A percentile compares a stretch with the other conserved stretches of the same genome.
phyloP scores from a whole-genome alignment of 2,888 invertebrate genomes.

The Zeuzera pyrina region DNA sequence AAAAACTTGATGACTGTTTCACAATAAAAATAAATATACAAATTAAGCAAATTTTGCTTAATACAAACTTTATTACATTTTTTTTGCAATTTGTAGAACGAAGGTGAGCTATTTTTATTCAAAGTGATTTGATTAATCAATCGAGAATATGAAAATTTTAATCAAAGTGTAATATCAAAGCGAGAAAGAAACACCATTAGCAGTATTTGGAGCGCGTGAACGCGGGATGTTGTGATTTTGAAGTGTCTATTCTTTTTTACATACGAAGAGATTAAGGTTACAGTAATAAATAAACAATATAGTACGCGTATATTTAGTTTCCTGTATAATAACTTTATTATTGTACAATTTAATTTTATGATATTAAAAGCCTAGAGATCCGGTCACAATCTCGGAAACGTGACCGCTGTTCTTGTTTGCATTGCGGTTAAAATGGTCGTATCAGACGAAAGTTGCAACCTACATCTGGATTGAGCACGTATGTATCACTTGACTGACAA shows the following conservation, averaged over 20 bases:
- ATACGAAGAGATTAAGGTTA: too few relatives aligned
- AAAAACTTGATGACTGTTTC: too few relatives aligned
- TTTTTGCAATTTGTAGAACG: too few relatives aligned
- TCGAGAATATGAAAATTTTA: too few relatives aligned
- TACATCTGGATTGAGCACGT: slow-evolving; percentile 50
- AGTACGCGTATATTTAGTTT: slow-evolving; percentile 13
- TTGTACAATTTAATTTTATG: slow-evolving; percentile 9
- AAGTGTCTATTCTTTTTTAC: too few relatives aligned
- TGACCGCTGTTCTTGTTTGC: slow-evolving; percentile 57
- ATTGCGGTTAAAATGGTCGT: slow-evolving; percentile 51
- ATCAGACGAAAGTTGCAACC: slow-evolving; percentile 62
- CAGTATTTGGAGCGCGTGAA: slow-evolving; percentile 55
- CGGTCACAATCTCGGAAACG: slow-evolving; percentile 45
- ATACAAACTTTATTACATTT: too few relatives aligned
- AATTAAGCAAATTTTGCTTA: too few relatives aligned
- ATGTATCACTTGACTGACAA: slow-evolving; percentile 48
- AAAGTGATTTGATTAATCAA: too few relatives aligned
- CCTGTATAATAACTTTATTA: slow-evolving; percentile 36
- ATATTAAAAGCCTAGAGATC: slow-evolving; percentile 6
- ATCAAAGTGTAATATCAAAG: too few relatives aligned
- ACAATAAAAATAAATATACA: too few relatives aligned
- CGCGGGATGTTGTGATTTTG: slow-evolving; percentile 53
- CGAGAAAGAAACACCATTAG: slow-evolving; percentile 28
- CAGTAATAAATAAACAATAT: too few relatives aligned
- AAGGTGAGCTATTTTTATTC: too few relatives aligned